Evolutionary conservation across 2,888 invertebrate genomes (phyloP), one percentile per base, ranked within the genome.

Genomic region (Tuta absoluta): DNA sequence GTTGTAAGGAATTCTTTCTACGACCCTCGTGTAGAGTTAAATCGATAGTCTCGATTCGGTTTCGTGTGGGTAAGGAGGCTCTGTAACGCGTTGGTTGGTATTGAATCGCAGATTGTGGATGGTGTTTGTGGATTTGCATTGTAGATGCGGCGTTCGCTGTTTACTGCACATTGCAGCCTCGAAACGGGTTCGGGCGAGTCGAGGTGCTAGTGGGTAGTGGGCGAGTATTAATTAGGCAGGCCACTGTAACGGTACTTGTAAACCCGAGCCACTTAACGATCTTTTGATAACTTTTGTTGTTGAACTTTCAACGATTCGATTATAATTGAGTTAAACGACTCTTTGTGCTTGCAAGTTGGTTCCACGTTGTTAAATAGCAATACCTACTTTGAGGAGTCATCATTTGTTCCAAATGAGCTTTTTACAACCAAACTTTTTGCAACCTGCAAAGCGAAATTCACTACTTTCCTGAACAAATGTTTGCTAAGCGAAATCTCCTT

Each of bases 1-100:
- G 91, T 91, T 91, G 84, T 89, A 89, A 87, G 87, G 85, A 87
- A 89, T 89, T 88, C 86, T 89, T 90, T 88, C 84, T 81, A 81
- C 82, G 83, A 81, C 81, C 83, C 84, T 84, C 81, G 83, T 85
- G 82, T 84, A 73, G 79, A 86, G 84, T 86, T 87, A 78, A 89
- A 91, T 91, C 91, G 87, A 91, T 91, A 86, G 87, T 77, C 81
- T 77, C 76, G 80, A 79, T 83, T 80, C 73, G 72, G 76, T 79
- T 78, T 79, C 73, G 80, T 78, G 78, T 80, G 72, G 75, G 74
- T 70, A 73, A 75, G 74, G 76, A 75, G 75, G 67, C 68, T 19
- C 74, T 80, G 82, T 80, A 78, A 51, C 11, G 62, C 64, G 80
- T 80, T 77, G 77, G 80, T 80, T 76, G 77, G 76, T 84, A 77